Percentiles rank a stretch among this genome's conserved stretches.
Conservation (phyloP, 2,797 vertebrate species). For the Hybognathus amarus region DNA sequence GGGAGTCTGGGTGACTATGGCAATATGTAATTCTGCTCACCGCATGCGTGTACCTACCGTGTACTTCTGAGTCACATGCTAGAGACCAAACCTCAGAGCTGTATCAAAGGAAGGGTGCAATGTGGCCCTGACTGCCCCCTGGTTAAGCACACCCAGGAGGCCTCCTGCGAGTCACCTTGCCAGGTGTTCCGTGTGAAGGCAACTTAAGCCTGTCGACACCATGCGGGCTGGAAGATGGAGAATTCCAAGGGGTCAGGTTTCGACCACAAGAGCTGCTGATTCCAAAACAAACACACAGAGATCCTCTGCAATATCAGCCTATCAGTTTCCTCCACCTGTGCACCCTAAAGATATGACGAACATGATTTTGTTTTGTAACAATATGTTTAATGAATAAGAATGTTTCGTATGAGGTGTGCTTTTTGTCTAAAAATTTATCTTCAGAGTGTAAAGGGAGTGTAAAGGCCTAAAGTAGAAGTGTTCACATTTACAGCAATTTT, state of each 20-base stretch:
- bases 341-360: neutral
- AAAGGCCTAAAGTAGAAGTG: slow-evolving; percentile 44
- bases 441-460: slow-evolving; percentile 35
- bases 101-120: slow-evolving; percentile 72
- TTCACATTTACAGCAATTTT: slow-evolving; percentile 45
- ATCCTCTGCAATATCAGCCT: slow-evolving; percentile 83
- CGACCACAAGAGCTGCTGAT: slow-evolving; percentile 82
- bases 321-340: slow-evolving; percentile 8
- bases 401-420: neutral
- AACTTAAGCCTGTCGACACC: slow-evolving; percentile 85
- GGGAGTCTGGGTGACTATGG: slow-evolving; percentile 69
- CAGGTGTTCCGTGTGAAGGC: slow-evolving; percentile 83
- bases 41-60: slow-evolving; percentile 61
- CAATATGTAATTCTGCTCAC: slow-evolving; percentile 75
- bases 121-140: slow-evolving; percentile 76
- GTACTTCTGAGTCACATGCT: slow-evolving; percentile 72
- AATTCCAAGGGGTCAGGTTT: slow-evolving; percentile 81
- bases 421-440: slow-evolving; percentile 14
- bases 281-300: slow-evolving; percentile 88
- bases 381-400: slow-evolving; percentile 2
- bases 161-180: slow-evolving; percentile 83
- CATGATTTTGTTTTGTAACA: slow-evolving; percentile 79
- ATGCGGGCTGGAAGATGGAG: slow-evolving; percentile 84
- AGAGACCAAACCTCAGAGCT: slow-evolving; percentile 68
- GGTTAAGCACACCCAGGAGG: slow-evolving; percentile 74